Evolutionary conservation across 1,140 invertebrate genomes (phyloP).

Genomic region (Drosophila auraria): DNA sequence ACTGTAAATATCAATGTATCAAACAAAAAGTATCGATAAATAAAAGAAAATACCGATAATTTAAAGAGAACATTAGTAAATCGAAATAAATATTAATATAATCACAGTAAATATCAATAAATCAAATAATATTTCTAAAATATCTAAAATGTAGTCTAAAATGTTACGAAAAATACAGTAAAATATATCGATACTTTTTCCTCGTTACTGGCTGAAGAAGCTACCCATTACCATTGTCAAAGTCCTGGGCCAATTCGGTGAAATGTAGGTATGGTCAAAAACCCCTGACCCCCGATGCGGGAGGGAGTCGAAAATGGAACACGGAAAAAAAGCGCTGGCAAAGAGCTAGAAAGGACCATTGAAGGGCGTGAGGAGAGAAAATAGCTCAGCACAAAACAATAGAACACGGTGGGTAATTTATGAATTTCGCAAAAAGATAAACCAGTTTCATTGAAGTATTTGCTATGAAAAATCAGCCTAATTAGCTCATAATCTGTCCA

Average conservation of each 20-base stretch:
- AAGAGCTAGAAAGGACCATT: slow-evolving; percentile 15
- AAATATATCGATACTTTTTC: neutral
- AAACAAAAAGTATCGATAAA: neutral
- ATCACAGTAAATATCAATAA: no score
- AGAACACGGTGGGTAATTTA: neutral
- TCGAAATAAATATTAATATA: neutral
- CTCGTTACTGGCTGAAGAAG: neutral
- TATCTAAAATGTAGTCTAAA: no score
- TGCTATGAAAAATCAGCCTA: no score
- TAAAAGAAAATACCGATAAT: neutral
- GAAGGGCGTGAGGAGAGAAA: slow-evolving; percentile 13
- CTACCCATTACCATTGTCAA: slow-evolving; percentile 16
- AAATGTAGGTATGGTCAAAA: slow-evolving; percentile 14
- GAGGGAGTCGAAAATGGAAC: neutral
- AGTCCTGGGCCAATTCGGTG: slow-evolving; percentile 15
- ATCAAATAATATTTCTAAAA: no score
- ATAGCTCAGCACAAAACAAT: slow-evolving; percentile 15
- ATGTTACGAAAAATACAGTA: neutral
- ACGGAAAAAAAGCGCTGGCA: neutral
- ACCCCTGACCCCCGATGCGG: neutral
- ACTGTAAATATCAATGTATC: neutral
- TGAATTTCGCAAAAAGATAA: no score
- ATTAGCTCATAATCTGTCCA: no score
- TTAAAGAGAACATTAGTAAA: neutral
- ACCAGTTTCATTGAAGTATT: no score